These are phyloP conservation scores for Drosophila azteca DNA, from an alignment of 1,140 invertebrate genomes.

Conservation along the genomic window DNA sequence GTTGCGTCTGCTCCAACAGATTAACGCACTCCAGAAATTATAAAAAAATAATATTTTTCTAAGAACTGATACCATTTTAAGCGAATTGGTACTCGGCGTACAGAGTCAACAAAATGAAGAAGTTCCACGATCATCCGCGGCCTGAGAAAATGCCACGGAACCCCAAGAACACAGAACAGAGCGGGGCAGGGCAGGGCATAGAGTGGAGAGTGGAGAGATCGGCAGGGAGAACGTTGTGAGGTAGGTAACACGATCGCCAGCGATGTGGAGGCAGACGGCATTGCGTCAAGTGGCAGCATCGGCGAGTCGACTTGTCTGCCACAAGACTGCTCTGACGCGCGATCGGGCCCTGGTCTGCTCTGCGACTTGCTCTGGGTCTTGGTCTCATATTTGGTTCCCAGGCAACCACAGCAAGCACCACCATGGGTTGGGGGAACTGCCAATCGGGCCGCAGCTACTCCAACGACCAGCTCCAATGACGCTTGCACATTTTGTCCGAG, in stretches of 20 bases:
- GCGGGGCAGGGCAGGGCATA: background rate
- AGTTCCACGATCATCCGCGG: constrained; percentile 50
- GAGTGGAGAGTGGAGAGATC: background rate
- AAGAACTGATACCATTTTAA: constrained; percentile 83
- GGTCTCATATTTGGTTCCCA: constrained; percentile 30
- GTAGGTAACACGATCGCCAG: constrained; percentile 60
- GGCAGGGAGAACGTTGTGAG: constrained; percentile 7
- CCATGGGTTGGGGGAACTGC: constrained; percentile 12
- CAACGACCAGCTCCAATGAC: constrained; percentile 40
- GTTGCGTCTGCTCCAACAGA: constrained; percentile 67
- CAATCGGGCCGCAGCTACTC: constrained; percentile 38
- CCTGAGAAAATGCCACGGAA: constrained; percentile 53
- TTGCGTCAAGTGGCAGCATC: constrained; percentile 76
- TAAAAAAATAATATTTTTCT: constrained; percentile 83
- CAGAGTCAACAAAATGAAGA: constrained; percentile 68
- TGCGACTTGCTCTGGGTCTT: background rate
- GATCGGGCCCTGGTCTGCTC: no score
- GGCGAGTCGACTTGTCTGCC: constrained; percentile 72
- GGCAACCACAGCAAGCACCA: background rate
- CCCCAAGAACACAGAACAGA: background rate
- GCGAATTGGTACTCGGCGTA: constrained; percentile 76
- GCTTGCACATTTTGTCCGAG: constrained; percentile 25
- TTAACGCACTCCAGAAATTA: constrained; percentile 83
- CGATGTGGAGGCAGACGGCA: constrained; percentile 55
- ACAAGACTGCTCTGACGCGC: constrained; percentile 45